Base-by-base conservation (phyloP, 2,797 vertebrate species). In the Taenioides sp. region DNA sequence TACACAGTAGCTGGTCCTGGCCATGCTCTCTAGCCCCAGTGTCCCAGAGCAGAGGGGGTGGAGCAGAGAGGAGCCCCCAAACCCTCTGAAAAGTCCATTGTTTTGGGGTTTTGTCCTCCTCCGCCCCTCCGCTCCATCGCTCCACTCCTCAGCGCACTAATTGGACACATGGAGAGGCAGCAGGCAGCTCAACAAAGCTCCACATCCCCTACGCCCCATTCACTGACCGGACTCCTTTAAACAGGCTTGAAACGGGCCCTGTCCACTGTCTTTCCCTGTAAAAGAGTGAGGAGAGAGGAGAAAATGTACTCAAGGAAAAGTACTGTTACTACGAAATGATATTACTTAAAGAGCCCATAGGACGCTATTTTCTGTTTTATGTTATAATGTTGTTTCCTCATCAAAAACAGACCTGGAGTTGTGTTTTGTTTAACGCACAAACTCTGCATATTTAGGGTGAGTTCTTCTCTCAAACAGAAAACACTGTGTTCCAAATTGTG, bases 101-200 rank as follows among this genome's bases (percentile, higher is more conserved):
- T 60, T 17, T 16, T 5, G 57, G 58, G 5, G 4, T 27, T 28
- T 81, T 89, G 90, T 90, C 43, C 43, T 47, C 43, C 43, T 14
- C 40, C 4, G 74, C 58, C 28, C 76, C 59, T 65, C 72, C 73
- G 63, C 82, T 70, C 73, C 76, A 81, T 72, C 70, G 70, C 83
- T 85, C 77, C 78, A 79, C 84, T 86, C 79, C 84, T 69, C 28
- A 81, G 87, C 90, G 84, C 92, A 94, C 93, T 95, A 94, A 94
- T 96, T 92, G 92, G 92, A 89, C 92, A 86, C 93, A 92, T 95
- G 96, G 79, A 85, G 87, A 93, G 90, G 93, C 95, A 95, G 93
- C 84, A 92, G 93, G 93, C 93, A 95, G 93, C 92, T 94, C 92
- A 91, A 94, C 91, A 86, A 92, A 94, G 91, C 81, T 54, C 94